phyloP scores from a whole-genome alignment of 2,113 vertebrate genomes.

The Dolichallabes microphthalmus region DNA sequence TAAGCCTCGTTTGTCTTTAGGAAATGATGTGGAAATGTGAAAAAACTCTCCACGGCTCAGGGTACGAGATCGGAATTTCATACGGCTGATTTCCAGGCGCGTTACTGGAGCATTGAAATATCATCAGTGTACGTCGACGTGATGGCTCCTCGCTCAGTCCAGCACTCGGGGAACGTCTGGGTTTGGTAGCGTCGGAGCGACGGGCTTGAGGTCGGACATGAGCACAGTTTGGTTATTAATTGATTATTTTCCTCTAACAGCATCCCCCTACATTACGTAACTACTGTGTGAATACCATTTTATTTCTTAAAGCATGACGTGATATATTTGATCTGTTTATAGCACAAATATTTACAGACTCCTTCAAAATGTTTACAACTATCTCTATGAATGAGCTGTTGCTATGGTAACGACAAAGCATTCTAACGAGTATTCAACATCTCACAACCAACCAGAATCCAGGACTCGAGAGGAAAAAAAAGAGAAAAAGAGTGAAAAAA shows the following conservation, averaged over 20 bases:
- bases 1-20: conserved; percentile 20
- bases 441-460: background rate
- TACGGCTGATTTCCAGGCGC: conserved; percentile 32
- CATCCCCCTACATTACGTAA: background rate
- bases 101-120: background rate
- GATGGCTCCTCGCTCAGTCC: background rate
- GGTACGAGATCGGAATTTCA: background rate
- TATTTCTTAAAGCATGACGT: background rate
- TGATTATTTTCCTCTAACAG: background rate
- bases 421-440: too few species aligned
- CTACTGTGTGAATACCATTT: background rate
- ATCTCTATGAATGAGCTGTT: background rate
- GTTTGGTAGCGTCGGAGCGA: background rate
- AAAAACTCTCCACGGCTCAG: background rate
- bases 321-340: too few species aligned
- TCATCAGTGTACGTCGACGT: background rate
- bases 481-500: background rate
- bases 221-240: background rate
- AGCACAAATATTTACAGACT: too few species aligned
- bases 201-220: background rate
- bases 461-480: background rate
- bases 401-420: too few species aligned
- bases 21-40: conserved; percentile 7
- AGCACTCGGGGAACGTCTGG: conserved; percentile 32
- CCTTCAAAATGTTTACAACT: too few species aligned